Percentiles rank a stretch among this genome's conserved stretches.
Conservation (phyloP, 2,113 vertebrate species). For the Synchiropus splendidus region DNA sequence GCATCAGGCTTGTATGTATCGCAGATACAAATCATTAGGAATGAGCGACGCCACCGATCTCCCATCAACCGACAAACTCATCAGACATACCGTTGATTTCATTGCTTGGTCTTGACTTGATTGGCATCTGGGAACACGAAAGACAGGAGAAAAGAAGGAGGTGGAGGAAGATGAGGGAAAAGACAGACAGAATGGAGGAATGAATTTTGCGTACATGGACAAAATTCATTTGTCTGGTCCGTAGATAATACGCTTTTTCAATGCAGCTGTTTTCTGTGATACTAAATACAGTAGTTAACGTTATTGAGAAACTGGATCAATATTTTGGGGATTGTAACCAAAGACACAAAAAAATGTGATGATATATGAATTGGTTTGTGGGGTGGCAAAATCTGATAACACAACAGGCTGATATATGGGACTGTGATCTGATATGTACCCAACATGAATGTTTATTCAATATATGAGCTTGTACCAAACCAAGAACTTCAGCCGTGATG, state of each 20-base stretch:
- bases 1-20: conserved; percentile 57
- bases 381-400: not conserved
- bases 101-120: conserved; percentile 56
- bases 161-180: conserved; percentile 5
- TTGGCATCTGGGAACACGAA: conserved; percentile 45
- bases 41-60: conserved; percentile 56
- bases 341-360: not conserved
- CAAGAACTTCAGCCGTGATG: too few species aligned
- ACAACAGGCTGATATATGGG: too few species aligned
- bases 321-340: not conserved
- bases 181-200: conserved; percentile 26
- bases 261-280: conserved; percentile 24
- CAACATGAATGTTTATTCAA: too few species aligned
- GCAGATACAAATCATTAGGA: conserved; percentile 60
- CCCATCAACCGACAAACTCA: conserved; percentile 48
- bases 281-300: not conserved
- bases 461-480: too few species aligned
- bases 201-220: conserved; percentile 46
- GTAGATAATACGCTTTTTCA: conserved; percentile 25
- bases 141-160: conserved; percentile 39
- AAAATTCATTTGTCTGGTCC: conserved; percentile 59
- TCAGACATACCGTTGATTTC: conserved; percentile 45
- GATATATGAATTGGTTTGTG: not conserved
- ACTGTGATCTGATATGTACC: too few species aligned
- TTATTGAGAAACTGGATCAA: not conserved